Percentiles rank a stretch among this genome's conserved stretches.
phyloP scores from a whole-genome alignment of 2,888 invertebrate genomes.

The Dorcus hopei region DNA sequence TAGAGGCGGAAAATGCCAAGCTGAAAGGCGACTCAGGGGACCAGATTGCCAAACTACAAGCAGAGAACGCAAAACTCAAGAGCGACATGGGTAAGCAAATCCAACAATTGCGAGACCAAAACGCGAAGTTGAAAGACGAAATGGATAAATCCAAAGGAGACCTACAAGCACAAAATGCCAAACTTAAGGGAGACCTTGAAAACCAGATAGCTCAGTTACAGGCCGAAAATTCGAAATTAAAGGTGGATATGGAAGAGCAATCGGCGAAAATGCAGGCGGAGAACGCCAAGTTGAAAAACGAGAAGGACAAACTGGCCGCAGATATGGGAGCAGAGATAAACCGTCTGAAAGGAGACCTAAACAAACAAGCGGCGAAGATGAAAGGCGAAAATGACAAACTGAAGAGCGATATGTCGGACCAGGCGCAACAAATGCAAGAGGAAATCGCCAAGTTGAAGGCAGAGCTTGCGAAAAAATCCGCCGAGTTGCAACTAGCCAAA shows the following conservation, averaged over 20 bases:
- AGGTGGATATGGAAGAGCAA: not conserved
- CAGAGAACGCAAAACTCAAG: conserved; percentile 26
- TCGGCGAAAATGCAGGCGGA: conserved; percentile 6
- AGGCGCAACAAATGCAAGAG: conserved; percentile 20
- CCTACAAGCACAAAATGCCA: too few species aligned
- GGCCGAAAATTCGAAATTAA: too few species aligned
- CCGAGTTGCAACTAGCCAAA: not conserved
- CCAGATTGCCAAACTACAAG: conserved; percentile 6
- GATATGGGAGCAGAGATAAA: too few species aligned
- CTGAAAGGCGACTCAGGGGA: not conserved
- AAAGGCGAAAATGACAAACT: conserved; percentile 17
- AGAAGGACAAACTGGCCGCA: not conserved
- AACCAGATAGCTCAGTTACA: too few species aligned
- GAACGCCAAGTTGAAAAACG: not conserved
- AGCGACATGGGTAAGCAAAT: conserved; percentile 10
- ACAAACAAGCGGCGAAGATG: not conserved
- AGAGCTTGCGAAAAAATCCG: conserved; percentile 7
- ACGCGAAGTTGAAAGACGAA: too few species aligned
- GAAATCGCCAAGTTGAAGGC: conserved; percentile 26
- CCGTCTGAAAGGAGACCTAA: conserved; percentile 13
- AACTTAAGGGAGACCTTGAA: too few species aligned
- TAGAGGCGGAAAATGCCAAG: conserved; percentile 16
- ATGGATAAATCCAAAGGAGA: too few species aligned
- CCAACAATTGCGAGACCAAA: too few species aligned
- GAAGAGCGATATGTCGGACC: conserved; percentile 12